Conservation (phyloP, 2,888 invertebrate species). For the Stenolophus ochropezus region DNA sequence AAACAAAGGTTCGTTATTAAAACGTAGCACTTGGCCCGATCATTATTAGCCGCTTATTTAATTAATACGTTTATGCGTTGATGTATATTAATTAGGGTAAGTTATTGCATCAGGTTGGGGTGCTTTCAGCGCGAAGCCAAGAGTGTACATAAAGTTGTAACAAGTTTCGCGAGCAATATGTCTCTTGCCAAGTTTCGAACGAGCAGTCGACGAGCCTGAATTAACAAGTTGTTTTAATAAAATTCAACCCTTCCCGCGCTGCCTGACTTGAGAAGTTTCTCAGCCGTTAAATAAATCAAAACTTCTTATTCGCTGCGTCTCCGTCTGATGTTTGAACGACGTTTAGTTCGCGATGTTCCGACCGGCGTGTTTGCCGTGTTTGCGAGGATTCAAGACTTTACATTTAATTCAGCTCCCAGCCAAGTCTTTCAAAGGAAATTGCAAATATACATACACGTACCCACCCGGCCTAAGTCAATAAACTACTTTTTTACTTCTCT, state of each 20-base stretch:
- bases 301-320: slow-evolving; percentile 67
- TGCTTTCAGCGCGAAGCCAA: slow-evolving; percentile 6
- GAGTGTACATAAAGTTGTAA: slow-evolving; percentile 62
- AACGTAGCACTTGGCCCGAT: slow-evolving; percentile 72
- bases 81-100: slow-evolving; percentile 74
- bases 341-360: slow-evolving; percentile 31
- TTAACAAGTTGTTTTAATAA: slow-evolving; percentile 74
- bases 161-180: slow-evolving; percentile 67
- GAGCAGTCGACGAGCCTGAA: slow-evolving; percentile 69
- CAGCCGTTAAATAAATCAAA: slow-evolving; percentile 71
- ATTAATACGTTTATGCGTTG: slow-evolving; percentile 74
- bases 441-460: slow-evolving; percentile 1
- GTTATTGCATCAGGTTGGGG: slow-evolving; percentile 67
- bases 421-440: slow-evolving; percentile 12
- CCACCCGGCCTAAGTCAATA: not conserved
- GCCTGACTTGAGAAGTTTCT: slow-evolving; percentile 58
- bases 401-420: slow-evolving; percentile 27
- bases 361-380: slow-evolving; percentile 15
- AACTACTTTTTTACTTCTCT: not conserved
- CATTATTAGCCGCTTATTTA: slow-evolving; percentile 72
- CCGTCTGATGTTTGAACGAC: slow-evolving; percentile 37
- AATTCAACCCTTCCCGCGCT: slow-evolving; percentile 70
- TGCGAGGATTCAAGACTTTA: slow-evolving; percentile 29
- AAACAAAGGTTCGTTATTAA: slow-evolving; percentile 58
- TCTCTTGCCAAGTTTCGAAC: slow-evolving; percentile 63